phyloP scores from a whole-genome alignment of 2,797 vertebrate species.

The Pygocentrus nattereri region DNA sequence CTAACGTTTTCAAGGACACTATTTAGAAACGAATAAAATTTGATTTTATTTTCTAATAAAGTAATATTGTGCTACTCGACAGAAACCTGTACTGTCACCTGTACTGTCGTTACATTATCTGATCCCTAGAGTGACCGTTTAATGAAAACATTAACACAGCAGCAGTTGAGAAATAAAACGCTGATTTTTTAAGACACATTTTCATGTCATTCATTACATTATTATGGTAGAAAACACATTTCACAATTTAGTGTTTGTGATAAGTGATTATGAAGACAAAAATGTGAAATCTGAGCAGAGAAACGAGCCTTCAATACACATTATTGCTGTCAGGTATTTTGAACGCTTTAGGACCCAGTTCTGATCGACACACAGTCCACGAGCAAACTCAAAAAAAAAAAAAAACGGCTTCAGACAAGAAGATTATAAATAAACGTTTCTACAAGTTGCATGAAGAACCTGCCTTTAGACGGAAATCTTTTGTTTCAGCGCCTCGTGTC shows the following conservation, averaged over 20 bases:
- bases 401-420: not conserved
- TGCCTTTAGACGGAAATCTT: not conserved
- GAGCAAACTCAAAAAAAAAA: not conserved
- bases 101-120: too few species aligned
- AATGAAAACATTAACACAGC: too few species aligned
- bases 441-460: not conserved
- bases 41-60: too few species aligned
- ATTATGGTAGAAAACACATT: too few species aligned
- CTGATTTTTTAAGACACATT: not conserved
- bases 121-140: too few species aligned
- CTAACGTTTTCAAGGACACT: too few species aligned
- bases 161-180: too few species aligned
- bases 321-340: slow-evolving; percentile 11
- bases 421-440: not conserved
- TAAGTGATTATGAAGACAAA: not conserved
- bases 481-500: slow-evolving; percentile 35
- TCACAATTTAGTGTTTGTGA: not conserved
- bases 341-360: not conserved
- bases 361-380: not conserved
- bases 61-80: too few species aligned
- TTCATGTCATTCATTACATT: not conserved
- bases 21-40: too few species aligned
- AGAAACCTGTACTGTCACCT: too few species aligned
- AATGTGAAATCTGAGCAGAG: not conserved
- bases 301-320: not conserved